Evolutionary conservation across 2,888 invertebrate species (phyloP).

Genomic region (Syrphus vitripennis): DNA sequence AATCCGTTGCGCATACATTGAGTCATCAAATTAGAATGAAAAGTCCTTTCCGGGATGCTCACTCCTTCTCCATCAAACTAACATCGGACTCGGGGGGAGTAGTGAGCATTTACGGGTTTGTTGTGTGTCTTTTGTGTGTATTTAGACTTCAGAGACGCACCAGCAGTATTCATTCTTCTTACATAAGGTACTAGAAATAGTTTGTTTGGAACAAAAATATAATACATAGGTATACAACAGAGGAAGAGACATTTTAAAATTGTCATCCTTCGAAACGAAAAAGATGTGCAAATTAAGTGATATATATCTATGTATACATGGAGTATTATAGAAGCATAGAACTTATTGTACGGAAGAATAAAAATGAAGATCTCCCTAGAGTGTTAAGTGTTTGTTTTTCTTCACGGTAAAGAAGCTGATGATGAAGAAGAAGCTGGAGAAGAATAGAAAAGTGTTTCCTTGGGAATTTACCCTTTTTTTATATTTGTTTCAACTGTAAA

Average conservation of each 20-base stretch:
- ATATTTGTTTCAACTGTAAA: neutral
- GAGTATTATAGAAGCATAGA: neutral
- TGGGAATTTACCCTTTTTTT: slow-evolving; percentile 6
- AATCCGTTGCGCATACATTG: slow-evolving; percentile 60
- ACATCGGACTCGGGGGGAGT: neutral
- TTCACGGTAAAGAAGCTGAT: neutral
- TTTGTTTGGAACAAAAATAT: slow-evolving; percentile 20
- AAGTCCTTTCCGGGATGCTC: slow-evolving; percentile 46
- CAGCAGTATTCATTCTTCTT: neutral
- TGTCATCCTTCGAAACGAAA: slow-evolving; percentile 16
- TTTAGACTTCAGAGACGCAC: slow-evolving; percentile 18
- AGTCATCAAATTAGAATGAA: slow-evolving; percentile 65
- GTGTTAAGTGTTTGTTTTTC: slow-evolving; percentile 19
- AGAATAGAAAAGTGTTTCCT: neutral
- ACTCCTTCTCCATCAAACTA: neutral
- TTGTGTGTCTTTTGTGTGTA: slow-evolving; percentile 32
- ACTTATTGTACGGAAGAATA: slow-evolving; percentile 41
- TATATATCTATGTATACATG: too few relatives aligned
- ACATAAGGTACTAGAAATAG: slow-evolving; percentile 13
- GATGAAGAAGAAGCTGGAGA: neutral
- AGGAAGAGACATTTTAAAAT: slow-evolving; percentile 17
- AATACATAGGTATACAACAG: too few relatives aligned
- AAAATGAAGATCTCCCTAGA: slow-evolving; percentile 47
- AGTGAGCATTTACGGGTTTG: neutral
- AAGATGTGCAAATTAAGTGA: slow-evolving; percentile 52